phyloP scores from a whole-genome alignment of 2,888 invertebrate genomes.

The Cataglyphis altisquamis region DNA sequence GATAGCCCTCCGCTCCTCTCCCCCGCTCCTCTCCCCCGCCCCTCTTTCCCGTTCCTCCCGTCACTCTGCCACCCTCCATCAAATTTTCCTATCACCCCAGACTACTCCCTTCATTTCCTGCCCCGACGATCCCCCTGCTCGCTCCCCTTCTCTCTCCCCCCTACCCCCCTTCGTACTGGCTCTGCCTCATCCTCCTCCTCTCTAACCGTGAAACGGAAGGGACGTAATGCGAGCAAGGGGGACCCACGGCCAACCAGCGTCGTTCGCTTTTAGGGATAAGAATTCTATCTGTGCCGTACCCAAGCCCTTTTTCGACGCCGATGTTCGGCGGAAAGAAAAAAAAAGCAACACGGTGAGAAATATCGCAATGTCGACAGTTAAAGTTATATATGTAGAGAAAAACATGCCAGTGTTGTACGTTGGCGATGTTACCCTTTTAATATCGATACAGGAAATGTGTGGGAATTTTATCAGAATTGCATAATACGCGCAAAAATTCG shows the following conservation, averaged over 20 bases:
- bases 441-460: background rate
- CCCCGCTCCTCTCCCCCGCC: conserved; percentile 34
- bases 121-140: conserved; percentile 69
- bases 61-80: conserved; percentile 81
- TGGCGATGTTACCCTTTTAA: background rate
- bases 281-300: conserved; percentile 66
- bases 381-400: background rate
- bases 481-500: background rate
- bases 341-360: conserved; percentile 35
- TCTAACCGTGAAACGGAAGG: conserved; percentile 79
- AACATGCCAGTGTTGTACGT: background rate
- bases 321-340: conserved; percentile 43
- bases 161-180: conserved; percentile 24
- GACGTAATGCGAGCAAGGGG: conserved; percentile 80
- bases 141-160: conserved; percentile 47
- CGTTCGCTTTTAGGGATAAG: conserved; percentile 65
- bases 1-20: conserved; percentile 76
- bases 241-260: conserved; percentile 81
- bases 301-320: conserved; percentile 52
- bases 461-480: background rate
- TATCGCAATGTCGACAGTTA: conserved; percentile 20
- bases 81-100: conserved; percentile 85
- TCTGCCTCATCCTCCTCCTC: conserved; percentile 54
- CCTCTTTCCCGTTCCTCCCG: conserved; percentile 45
- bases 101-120: conserved; percentile 82